phyloP scores from a whole-genome alignment of 2,113 vertebrate genomes.

The Pleuronectes platessa region DNA sequence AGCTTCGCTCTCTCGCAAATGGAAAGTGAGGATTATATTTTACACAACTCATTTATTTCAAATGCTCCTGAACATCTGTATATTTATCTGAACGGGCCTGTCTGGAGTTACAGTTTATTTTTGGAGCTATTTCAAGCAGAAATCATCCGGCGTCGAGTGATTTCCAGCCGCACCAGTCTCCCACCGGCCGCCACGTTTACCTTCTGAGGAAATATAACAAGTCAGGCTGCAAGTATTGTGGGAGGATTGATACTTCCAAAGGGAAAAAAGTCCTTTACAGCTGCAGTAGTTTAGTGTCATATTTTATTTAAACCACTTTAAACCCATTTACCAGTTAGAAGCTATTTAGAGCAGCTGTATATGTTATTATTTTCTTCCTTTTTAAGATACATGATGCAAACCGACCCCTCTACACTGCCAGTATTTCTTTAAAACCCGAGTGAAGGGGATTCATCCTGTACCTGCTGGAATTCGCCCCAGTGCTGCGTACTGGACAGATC shows the following conservation, averaged over 20 bases:
- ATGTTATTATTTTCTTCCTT: no score
- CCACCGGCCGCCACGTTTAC: constrained; percentile 10
- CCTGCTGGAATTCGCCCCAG: constrained; percentile 96
- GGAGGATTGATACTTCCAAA: constrained; percentile 20
- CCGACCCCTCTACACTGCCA: neutral
- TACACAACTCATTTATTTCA: constrained; percentile 14
- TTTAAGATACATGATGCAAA: no score
- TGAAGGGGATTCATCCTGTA: constrained; percentile 6
- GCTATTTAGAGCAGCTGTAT: neutral
- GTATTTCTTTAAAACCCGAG: neutral
- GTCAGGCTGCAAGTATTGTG: constrained; percentile 35
- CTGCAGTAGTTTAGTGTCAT: constrained; percentile 4
- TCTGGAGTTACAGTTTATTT: constrained; percentile 45
- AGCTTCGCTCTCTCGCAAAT: neutral
- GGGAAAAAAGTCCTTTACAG: constrained; percentile 7
- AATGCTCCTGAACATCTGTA: constrained; percentile 12
- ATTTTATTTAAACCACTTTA: neutral
- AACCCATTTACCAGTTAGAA: neutral
- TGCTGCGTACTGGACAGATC: constrained; percentile 91
- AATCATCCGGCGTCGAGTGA: constrained; percentile 25
- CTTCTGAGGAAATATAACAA: constrained; percentile 47
- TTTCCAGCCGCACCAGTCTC: neutral
- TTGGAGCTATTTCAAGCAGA: constrained; percentile 42
- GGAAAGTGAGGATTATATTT: constrained; percentile 31
- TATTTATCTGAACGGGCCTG: constrained; percentile 9